Evolutionary conservation across 2,113 vertebrate species (phyloP).

Genomic region (Chloropsis cyanopogon): DNA sequence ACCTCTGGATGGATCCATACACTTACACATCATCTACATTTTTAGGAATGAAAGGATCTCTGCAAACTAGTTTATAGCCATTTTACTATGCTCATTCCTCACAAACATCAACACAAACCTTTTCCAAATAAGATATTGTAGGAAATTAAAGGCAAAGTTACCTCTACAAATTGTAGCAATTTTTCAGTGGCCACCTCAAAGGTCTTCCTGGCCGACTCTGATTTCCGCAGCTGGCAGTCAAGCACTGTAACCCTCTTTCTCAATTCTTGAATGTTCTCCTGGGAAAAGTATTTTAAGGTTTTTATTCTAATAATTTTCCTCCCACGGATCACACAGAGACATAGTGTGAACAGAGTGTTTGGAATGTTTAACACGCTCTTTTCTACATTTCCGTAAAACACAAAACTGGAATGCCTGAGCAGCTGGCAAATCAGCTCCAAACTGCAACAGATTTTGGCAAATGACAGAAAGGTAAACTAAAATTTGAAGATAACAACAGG

Average conservation of each 20-base stretch:
- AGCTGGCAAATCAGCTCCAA: not conserved
- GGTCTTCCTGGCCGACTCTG: constrained; percentile 79
- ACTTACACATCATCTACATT: rapidly evolving
- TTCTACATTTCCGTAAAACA: not conserved
- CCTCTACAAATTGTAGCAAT: constrained; percentile 91
- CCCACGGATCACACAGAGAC: not conserved
- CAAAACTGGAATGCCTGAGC: not conserved
- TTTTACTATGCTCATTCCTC: not conserved
- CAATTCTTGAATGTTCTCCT: constrained; percentile 86
- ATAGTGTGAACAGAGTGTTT: not conserved
- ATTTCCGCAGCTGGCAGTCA: constrained; percentile 91
- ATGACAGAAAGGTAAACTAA: not conserved
- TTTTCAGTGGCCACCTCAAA: constrained; percentile 87
- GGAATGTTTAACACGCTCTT: not conserved
- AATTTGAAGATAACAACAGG: not conserved
- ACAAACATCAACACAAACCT: not conserved
- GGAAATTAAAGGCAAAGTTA: constrained; percentile 51
- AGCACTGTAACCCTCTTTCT: constrained; percentile 86
- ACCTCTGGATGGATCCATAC: not conserved
- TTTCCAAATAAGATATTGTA: not conserved
- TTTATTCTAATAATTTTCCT: not conserved
- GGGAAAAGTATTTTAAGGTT: not conserved
- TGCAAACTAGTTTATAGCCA: not conserved
- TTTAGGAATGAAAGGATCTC: not conserved
- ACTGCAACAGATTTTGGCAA: not conserved